Evolutionary conservation across 2,113 vertebrate species (phyloP).

Genomic region (Morone saxatilis): DNA sequence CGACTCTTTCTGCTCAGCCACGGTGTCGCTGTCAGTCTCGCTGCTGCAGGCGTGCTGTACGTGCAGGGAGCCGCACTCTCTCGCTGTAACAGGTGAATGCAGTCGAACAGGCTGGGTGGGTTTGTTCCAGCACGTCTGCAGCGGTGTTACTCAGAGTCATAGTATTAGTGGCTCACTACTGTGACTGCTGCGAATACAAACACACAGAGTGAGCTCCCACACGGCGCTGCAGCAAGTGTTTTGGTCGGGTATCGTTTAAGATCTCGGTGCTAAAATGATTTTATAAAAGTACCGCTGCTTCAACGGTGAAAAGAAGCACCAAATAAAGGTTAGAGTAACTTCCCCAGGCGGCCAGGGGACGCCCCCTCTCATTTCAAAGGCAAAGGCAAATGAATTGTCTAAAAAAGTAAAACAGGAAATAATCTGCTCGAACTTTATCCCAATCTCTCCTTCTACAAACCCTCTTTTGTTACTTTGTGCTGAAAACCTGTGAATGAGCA

Average conservation of each 20-base stretch:
- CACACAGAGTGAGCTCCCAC: not conserved
- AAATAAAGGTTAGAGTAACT: too few species aligned
- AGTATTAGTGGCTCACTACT: not conserved
- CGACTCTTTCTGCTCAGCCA: not conserved
- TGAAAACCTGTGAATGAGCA: not conserved
- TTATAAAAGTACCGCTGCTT: too few species aligned
- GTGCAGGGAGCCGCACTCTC: not conserved
- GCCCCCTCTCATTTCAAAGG: too few species aligned
- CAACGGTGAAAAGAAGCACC: too few species aligned
- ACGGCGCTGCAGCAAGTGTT: not conserved
- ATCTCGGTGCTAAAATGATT: too few species aligned
- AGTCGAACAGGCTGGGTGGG: conserved; percentile 55
- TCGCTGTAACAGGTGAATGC: conserved; percentile 53
- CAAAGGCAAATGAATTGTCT: too few species aligned
- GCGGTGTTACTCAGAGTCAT: conserved; percentile 30
- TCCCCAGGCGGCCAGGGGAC: too few species aligned
- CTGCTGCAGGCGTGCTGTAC: not conserved
- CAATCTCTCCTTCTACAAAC: too few species aligned
- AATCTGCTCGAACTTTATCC: too few species aligned
- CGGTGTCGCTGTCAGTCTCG: not conserved
- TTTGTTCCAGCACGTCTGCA: conserved; percentile 51
- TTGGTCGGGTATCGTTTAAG: too few species aligned
- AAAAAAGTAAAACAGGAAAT: too few species aligned
- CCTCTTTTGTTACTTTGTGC: too few species aligned
- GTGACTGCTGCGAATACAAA: not conserved